Percentiles rank a stretch among this genome's conserved stretches.
These are phyloP conservation scores for Eupithecia vulgata DNA, from an alignment of 2,888 invertebrate genomes.

Conservation along the genomic window DNA sequence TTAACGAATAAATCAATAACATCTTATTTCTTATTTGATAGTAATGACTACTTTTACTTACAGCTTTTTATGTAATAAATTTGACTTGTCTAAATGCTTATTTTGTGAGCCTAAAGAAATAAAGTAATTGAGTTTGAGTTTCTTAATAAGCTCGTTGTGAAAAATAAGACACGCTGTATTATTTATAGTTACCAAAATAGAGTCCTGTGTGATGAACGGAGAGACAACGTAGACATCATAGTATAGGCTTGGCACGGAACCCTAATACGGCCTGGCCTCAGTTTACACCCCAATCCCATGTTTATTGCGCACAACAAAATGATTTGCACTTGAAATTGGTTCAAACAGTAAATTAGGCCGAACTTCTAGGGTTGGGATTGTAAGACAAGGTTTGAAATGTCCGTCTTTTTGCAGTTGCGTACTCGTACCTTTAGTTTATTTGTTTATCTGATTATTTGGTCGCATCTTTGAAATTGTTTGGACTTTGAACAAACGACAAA, in stretches of 20 bases:
- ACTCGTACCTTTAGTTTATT: too few species aligned
- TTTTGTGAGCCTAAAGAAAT: too few species aligned
- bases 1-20: too few species aligned
- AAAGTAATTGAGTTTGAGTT: too few species aligned
- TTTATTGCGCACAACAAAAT: conserved; percentile 27
- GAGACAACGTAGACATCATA: not conserved
- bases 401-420: not conserved
- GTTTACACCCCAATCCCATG: conserved; percentile 31
- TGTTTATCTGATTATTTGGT: too few species aligned
- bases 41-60: too few species aligned
- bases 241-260: not conserved
- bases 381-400: not conserved
- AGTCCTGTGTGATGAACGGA: not conserved
- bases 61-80: too few species aligned
- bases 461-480: too few species aligned
- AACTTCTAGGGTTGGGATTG: not conserved
- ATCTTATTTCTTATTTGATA: too few species aligned
- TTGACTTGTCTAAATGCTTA: too few species aligned
- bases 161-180: not conserved
- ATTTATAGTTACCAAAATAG: not conserved
- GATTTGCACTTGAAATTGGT: conserved; percentile 33
- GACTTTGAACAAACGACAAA: too few species aligned
- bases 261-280: not conserved
- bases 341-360: conserved; percentile 34
- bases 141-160: not conserved